phyloP scores from a whole-genome alignment of 2,113 vertebrate species.

The Ramphastos sulfuratus region DNA sequence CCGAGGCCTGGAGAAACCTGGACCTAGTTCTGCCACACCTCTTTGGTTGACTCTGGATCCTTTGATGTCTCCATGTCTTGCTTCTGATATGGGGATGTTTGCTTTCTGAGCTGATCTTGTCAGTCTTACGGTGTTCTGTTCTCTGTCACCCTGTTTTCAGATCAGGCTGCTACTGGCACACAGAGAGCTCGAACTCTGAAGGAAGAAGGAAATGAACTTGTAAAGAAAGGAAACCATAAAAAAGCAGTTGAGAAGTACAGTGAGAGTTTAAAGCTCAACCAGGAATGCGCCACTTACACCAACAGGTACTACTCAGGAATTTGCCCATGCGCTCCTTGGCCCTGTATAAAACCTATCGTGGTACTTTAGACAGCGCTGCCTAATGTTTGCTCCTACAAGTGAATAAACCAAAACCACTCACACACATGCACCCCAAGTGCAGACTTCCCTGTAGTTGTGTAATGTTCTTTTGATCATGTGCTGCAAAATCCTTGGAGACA shows the following conservation, averaged over 20 bases:
- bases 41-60: background rate
- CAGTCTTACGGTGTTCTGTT: background rate
- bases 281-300: slow-evolving; percentile 87
- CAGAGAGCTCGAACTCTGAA: slow-evolving; percentile 84
- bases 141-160: slow-evolving; percentile 48
- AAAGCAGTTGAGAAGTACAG: slow-evolving; percentile 91
- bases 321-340: background rate
- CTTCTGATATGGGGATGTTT: background rate
- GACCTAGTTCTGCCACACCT: background rate
- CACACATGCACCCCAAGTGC: background rate
- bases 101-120: background rate
- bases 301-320: slow-evolving; percentile 82
- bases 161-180: slow-evolving; percentile 52
- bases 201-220: slow-evolving; percentile 90
- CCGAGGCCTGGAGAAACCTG: background rate
- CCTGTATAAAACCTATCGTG: background rate
- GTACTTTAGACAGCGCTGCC: background rate
- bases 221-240: slow-evolving; percentile 89
- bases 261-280: slow-evolving; percentile 82
- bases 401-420: background rate
- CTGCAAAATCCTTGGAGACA: background rate
- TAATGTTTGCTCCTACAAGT: background rate
- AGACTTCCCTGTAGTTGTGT: background rate
- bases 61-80: background rate
- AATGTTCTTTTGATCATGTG: background rate